Evolutionary conservation across 2,797 vertebrate genomes (phyloP).

Genomic region (Melanotaenia pygmaea): DNA sequence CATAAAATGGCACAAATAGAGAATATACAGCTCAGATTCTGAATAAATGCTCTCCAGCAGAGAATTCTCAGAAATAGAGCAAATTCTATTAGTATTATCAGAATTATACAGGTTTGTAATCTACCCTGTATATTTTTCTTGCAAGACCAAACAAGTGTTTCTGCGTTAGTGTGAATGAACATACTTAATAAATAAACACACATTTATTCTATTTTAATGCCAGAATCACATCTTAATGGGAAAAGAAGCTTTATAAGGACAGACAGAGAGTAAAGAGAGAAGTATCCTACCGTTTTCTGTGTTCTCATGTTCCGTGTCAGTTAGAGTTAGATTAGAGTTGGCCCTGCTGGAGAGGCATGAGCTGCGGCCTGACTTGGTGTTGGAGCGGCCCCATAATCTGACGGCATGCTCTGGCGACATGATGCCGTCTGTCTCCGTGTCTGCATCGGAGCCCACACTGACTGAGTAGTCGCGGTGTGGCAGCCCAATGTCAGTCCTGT

Average conservation of each 20-base stretch:
- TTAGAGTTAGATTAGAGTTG: conserved; percentile 98
- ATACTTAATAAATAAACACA: conserved; percentile 9
- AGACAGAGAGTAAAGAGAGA: background rate
- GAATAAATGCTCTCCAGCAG: conserved; percentile 6
- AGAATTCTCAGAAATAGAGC: conserved; percentile 13
- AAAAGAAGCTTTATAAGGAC: background rate
- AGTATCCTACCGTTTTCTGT: conserved; percentile 89
- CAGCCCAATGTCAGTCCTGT: conserved; percentile 90
- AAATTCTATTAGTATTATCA: conserved; percentile 15
- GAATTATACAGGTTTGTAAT: background rate
- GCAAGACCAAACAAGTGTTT: background rate
- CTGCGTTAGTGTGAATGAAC: conserved; percentile 3
- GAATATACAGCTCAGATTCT: conserved; percentile 9
- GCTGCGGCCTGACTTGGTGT: conserved; percentile 94
- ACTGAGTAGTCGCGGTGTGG: conserved; percentile 93
- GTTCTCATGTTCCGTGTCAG: conserved; percentile 97
- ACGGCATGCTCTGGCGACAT: conserved; percentile 93
- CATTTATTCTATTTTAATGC: conserved; percentile 1
- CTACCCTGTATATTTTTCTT: background rate
- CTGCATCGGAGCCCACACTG: conserved; percentile 90
- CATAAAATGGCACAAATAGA: conserved; percentile 15
- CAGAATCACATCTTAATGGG: conserved; percentile 11
- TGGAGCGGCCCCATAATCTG: conserved; percentile 91
- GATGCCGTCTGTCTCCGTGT: conserved; percentile 92
- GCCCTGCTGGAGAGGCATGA: conserved; percentile 97